Conservation (phyloP, 2,888 invertebrate genomes). For the Cremastinae sp. region DNA sequence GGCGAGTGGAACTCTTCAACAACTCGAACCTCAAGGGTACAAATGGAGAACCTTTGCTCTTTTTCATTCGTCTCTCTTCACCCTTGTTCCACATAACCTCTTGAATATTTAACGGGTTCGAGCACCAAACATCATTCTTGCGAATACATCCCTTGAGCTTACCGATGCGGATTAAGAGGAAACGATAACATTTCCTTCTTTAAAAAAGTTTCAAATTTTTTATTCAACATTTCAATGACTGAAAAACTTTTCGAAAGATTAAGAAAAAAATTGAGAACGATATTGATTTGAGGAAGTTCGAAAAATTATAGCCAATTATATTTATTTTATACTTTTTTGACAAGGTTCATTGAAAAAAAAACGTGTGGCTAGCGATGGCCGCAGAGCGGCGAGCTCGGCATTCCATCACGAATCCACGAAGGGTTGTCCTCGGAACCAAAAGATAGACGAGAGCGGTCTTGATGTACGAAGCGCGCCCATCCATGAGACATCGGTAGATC, state of each 20-base stretch:
- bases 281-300: too few species aligned
- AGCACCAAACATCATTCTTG: conserved; percentile 66
- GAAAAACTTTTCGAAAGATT: too few species aligned
- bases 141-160: conserved; percentile 64
- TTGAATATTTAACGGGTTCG: conserved; percentile 75
- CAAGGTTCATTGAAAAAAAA: background rate
- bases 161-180: conserved; percentile 75
- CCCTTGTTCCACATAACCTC: too few species aligned
- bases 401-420: conserved; percentile 61
- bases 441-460: conserved; percentile 49
- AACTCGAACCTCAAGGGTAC: too few species aligned
- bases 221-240: too few species aligned
- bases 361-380: conserved; percentile 8
- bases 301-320: too few species aligned
- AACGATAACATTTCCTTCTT: too few species aligned
- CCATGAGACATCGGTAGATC: conserved; percentile 67
- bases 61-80: conserved; percentile 54
- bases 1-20: background rate
- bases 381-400: conserved; percentile 4
- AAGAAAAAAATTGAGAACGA: too few species aligned
- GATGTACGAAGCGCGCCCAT: conserved; percentile 69
- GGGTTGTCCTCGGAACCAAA: conserved; percentile 11
- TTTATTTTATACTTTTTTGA: background rate
- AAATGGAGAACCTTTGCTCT: too few species aligned
- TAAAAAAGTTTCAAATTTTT: conserved; percentile 67